Evolutionary conservation across 2,888 invertebrate species (phyloP).

Genomic region (Synergus japonicus): DNA sequence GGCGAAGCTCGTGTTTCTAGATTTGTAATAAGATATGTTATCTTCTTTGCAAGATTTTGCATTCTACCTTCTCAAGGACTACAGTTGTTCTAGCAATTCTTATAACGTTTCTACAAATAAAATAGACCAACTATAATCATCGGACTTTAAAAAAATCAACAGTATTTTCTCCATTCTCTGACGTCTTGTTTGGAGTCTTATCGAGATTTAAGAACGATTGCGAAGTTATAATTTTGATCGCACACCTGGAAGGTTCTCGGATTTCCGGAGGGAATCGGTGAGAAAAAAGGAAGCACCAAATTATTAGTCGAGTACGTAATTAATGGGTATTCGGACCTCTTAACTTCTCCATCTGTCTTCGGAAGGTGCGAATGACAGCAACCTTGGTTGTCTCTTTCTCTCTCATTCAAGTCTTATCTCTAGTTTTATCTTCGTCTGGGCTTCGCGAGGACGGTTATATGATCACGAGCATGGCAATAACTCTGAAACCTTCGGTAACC

Average conservation of each 20-base stretch:
- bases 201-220: slow-evolving; percentile 1
- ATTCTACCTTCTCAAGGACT: neutral
- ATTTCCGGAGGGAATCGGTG: slow-evolving; percentile 9
- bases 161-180: neutral
- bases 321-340: slow-evolving; percentile 23
- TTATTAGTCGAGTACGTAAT: slow-evolving; percentile 15
- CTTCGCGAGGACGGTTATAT: slow-evolving; percentile 47
- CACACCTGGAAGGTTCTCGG: slow-evolving; percentile 15
- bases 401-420: slow-evolving; percentile 38
- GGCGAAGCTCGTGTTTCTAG: slow-evolving; percentile 10
- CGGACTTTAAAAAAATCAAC: neutral
- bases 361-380: slow-evolving; percentile 37
- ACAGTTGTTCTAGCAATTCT: neutral
- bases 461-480: slow-evolving; percentile 60
- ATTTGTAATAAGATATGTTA: slow-evolving; percentile 57
- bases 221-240: neutral
- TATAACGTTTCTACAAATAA: no score
- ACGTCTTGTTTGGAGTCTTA: slow-evolving; percentile 1
- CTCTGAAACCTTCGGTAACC: slow-evolving; percentile 63
- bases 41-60: neutral
- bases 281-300: slow-evolving; percentile 25
- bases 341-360: slow-evolving; percentile 20
- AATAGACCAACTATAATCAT: neutral
- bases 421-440: neutral
- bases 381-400: slow-evolving; percentile 27